Conservation (phyloP, 2,113 vertebrate species). For the Aegithalos caudatus region DNA sequence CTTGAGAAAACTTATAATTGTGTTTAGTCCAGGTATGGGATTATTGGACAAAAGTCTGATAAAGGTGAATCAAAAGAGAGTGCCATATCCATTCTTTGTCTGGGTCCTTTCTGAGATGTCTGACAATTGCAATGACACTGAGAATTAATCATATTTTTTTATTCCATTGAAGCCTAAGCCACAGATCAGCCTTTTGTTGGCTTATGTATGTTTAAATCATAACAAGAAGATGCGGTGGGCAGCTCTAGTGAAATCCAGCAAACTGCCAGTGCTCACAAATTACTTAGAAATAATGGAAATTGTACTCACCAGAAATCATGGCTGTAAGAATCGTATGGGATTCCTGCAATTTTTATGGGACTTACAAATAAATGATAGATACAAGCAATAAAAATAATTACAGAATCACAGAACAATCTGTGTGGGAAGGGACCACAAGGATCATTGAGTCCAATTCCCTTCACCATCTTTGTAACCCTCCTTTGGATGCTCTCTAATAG, state of each 20-base stretch:
- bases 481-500: background rate
- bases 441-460: background rate
- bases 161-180: background rate
- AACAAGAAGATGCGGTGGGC: background rate
- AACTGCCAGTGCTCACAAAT: background rate
- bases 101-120: background rate
- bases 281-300: background rate
- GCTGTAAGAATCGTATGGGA: background rate
- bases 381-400: background rate
- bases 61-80: background rate
- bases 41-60: background rate
- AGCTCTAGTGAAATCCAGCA: background rate
- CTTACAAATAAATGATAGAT: background rate
- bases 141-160: background rate
- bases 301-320: background rate
- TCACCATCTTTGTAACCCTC: background rate
- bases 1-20: background rate
- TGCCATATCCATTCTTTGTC: background rate
- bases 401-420: background rate
- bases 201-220: background rate
- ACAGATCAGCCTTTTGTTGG: background rate
- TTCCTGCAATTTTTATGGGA: background rate
- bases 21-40: background rate
- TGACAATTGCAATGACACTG: background rate
- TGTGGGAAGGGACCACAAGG: background rate